phyloP scores from a whole-genome alignment of 2,888 invertebrate species.

The Mythimna ferrago region DNA sequence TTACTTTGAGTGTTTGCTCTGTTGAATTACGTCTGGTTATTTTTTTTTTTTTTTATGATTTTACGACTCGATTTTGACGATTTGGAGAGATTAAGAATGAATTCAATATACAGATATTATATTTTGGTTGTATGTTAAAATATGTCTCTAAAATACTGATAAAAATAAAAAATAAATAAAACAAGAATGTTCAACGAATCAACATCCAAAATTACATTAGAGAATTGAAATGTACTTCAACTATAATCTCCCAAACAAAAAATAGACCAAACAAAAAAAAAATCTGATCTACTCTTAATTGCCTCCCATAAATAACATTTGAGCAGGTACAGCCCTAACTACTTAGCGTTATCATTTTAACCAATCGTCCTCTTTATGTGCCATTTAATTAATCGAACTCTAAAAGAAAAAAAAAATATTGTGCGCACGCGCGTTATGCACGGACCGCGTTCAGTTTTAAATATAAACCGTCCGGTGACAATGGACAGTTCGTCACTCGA shows the following conservation, averaged over 20 bases:
- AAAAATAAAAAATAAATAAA: neutral
- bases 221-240: conserved; percentile 6
- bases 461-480: conserved; percentile 84
- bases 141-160: neutral
- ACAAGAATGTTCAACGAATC: neutral
- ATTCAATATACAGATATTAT: neutral
- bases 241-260: neutral
- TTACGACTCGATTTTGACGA: neutral
- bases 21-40: neutral
- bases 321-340: conserved; percentile 65
- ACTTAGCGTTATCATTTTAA: conserved; percentile 74
- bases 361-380: conserved; percentile 76
- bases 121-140: too few species aligned
- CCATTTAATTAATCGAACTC: conserved; percentile 80
- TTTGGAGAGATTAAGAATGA: too few species aligned
- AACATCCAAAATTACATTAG: neutral
- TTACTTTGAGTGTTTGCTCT: conserved; percentile 31
- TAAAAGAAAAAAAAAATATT: conserved; percentile 67
- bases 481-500: conserved; percentile 82
- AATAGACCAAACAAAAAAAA: conserved; percentile 36
- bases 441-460: conserved; percentile 81
- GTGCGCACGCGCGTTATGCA: conserved; percentile 77
- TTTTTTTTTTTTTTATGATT: neutral
- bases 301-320: conserved; percentile 64
- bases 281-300: conserved; percentile 46